phyloP scores from a whole-genome alignment of 1,140 invertebrate genomes.

The Yoshiicerus persimilis region DNA sequence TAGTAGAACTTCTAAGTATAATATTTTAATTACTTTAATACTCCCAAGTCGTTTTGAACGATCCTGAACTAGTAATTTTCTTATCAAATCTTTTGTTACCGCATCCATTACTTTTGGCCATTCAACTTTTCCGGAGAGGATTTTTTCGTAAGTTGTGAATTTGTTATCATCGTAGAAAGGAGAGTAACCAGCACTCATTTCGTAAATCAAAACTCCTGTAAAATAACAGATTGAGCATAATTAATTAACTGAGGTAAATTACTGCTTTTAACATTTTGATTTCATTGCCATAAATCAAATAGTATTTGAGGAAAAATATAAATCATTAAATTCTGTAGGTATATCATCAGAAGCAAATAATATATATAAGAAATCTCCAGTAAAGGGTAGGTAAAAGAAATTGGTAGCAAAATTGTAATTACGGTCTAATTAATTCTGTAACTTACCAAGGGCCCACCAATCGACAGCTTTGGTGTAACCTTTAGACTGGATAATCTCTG shows the following conservation, averaged over 20 bases:
- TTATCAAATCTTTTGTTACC: conserved; percentile 91
- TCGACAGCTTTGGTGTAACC: conserved; percentile 97
- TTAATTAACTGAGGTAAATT: background rate
- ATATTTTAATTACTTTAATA: conserved; percentile 75
- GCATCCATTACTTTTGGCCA: conserved; percentile 89
- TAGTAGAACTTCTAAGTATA: too few species aligned
- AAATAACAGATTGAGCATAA: conserved; percentile 47
- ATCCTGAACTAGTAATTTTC: conserved; percentile 88
- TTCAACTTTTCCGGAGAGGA: conserved; percentile 86
- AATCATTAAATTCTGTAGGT: too few species aligned
- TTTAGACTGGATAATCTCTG: conserved; percentile 95
- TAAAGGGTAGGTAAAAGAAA: too few species aligned
- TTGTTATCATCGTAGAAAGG: conserved; percentile 95
- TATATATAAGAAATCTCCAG: too few species aligned
- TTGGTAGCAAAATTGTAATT: too few species aligned
- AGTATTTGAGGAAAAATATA: too few species aligned
- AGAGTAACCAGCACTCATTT: conserved; percentile 91
- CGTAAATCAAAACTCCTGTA: conserved; percentile 89
- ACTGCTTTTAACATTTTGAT: too few species aligned
- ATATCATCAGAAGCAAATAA: too few species aligned
- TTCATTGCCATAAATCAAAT: too few species aligned
- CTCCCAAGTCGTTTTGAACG: conserved; percentile 89
- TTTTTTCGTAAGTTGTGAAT: conserved; percentile 95
- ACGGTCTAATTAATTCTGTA: background rate
- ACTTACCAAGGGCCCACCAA: conserved; percentile 92